phyloP scores from a whole-genome alignment of 2,113 vertebrate genomes.

The Cynopterus brachyotis region DNA sequence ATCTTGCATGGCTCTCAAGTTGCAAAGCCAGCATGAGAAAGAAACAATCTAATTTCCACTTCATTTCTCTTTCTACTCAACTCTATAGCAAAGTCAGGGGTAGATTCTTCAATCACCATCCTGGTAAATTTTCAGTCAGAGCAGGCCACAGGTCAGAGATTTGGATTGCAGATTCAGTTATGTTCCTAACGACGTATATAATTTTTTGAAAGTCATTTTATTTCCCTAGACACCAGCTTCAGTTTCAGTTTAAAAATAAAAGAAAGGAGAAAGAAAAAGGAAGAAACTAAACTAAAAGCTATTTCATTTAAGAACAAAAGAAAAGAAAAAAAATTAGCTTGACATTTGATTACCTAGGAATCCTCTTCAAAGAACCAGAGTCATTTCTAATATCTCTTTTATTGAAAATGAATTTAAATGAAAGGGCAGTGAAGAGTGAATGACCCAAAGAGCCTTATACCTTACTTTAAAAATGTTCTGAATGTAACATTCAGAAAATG shows the following conservation, averaged over 20 bases:
- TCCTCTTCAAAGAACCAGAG: not conserved
- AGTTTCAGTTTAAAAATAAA: not conserved
- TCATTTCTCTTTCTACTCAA: not conserved
- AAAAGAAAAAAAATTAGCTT: not conserved
- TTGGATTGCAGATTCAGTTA: not conserved
- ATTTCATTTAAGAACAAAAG: not conserved
- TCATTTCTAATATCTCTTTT: not conserved
- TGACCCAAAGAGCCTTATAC: not conserved
- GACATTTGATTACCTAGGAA: not conserved
- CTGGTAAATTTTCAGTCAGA: not conserved
- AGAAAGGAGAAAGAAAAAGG: not conserved
- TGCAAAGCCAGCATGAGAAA: not conserved
- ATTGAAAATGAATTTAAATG: not conserved
- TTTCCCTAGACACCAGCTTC: not conserved
- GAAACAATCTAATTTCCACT: not conserved
- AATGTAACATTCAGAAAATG: not conserved
- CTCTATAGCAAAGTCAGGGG: not conserved
- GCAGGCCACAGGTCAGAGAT: not conserved
- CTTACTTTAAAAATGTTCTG: not conserved
- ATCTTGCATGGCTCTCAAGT: not conserved
- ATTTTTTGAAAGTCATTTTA: not conserved
- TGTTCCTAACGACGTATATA: not conserved
- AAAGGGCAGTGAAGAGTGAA: not conserved
- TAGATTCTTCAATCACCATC: not conserved
- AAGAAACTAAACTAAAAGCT: not conserved